These are phyloP conservation scores for Hoplias malabaricus DNA, from an alignment of 2,113 vertebrate species.

Conservation along the genomic window DNA sequence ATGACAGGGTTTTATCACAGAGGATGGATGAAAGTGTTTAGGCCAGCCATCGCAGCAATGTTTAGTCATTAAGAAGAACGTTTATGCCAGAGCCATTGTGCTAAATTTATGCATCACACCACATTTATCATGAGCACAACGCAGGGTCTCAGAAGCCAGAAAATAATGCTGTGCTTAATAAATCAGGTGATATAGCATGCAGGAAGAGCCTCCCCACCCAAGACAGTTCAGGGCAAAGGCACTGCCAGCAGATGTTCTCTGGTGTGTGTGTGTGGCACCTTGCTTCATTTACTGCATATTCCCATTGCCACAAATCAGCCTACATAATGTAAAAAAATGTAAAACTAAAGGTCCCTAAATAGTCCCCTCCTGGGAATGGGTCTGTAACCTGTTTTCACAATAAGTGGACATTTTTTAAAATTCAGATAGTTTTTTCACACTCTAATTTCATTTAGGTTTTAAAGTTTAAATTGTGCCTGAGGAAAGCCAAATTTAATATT, in stretches of 20 bases:
- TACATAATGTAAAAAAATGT: neutral
- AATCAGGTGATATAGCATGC: constrained; percentile 48
- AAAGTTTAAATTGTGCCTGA: too few species aligned
- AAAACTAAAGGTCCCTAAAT: too few species aligned
- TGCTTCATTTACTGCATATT: constrained; percentile 13
- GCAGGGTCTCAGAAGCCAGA: constrained; percentile 44
- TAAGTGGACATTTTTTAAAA: too few species aligned
- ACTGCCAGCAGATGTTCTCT: constrained; percentile 19
- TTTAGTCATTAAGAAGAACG: constrained; percentile 56
- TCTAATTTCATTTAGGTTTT: too few species aligned
- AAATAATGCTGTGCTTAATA: constrained; percentile 54
- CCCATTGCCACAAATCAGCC: constrained; percentile 19
- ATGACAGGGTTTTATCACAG: constrained; percentile 45
- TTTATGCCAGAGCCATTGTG: constrained; percentile 39
- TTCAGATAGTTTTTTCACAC: too few species aligned
- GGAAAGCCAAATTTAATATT: too few species aligned
- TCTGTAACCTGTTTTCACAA: too few species aligned
- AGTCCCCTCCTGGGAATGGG: too few species aligned
- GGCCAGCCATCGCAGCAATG: constrained; percentile 33
- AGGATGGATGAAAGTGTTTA: constrained; percentile 56
- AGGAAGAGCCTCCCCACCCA: constrained; percentile 3
- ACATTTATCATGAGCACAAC: constrained; percentile 55
- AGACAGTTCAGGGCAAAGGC: constrained; percentile 10
- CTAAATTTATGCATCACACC: constrained; percentile 54
- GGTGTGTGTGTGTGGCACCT: neutral